Evolutionary conservation across 2,113 vertebrate genomes (phyloP).

Genomic region (Phylloscopus trochiloides): DNA sequence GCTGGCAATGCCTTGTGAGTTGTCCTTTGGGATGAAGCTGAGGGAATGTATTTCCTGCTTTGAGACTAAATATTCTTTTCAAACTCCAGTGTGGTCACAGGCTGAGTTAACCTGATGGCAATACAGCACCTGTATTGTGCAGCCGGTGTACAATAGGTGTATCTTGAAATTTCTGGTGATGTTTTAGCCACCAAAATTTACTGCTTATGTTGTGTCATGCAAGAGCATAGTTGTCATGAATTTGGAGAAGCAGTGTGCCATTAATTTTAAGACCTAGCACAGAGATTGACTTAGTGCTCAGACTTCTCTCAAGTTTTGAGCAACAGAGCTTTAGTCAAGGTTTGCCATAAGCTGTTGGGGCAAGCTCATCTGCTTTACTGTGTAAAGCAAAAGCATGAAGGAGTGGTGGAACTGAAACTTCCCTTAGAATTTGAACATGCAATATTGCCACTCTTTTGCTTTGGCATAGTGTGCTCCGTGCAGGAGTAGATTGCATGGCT

Average conservation of each 20-base stretch:
- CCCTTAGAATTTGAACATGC: background rate
- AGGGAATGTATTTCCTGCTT: background rate
- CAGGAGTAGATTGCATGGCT: background rate
- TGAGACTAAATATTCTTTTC: background rate
- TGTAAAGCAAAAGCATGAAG: background rate
- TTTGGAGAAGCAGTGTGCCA: background rate
- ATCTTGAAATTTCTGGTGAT: background rate
- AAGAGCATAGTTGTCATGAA: background rate
- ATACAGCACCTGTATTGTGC: background rate
- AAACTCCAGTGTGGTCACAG: background rate
- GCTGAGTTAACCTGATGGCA: background rate
- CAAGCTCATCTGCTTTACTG: background rate
- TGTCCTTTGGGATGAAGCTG: background rate
- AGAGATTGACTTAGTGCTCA: background rate
- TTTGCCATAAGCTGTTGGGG: background rate
- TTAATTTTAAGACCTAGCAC: background rate
- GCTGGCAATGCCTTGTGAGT: background rate
- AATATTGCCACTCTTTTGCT: background rate
- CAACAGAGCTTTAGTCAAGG: background rate
- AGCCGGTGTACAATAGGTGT: background rate
- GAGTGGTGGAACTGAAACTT: constrained; percentile 34
- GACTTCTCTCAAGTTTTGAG: background rate
- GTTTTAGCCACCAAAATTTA: background rate
- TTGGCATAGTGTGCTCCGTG: background rate
- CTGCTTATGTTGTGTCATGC: background rate